Percentiles rank a stretch among this genome's conserved stretches.
Conservation (phyloP, 2,113 vertebrate species). For the Craseonycteris thonglongyai region DNA sequence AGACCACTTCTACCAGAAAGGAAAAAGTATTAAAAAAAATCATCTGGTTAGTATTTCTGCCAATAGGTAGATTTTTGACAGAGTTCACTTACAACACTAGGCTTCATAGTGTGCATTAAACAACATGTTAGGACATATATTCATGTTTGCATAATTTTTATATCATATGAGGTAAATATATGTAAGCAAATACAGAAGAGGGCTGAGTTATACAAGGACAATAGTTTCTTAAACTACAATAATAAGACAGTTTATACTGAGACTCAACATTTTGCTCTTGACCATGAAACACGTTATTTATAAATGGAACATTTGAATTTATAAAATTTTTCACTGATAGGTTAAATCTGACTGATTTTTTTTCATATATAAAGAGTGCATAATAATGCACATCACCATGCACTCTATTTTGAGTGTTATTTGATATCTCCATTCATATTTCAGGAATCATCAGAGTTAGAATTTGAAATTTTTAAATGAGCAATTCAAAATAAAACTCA, state of each 20-base stretch:
- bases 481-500: constrained; percentile 1
- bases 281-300: not conserved
- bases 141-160: not conserved
- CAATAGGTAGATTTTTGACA: not conserved
- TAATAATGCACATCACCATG: not conserved
- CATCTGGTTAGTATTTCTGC: not conserved
- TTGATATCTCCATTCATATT: not conserved
- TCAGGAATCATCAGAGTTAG: not conserved
- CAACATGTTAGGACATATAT: not conserved
- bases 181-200: not conserved
- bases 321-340: not conserved
- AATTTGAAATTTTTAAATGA: not conserved
- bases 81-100: not conserved
- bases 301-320: too few relatives aligned
- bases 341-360: not conserved
- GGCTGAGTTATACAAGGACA: not conserved
- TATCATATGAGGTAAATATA: not conserved
- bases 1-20: not conserved
- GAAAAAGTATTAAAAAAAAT: not conserved
- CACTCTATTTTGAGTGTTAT: not conserved
- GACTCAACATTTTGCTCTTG: not conserved
- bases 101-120: not conserved
- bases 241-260: not conserved
- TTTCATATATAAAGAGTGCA: not conserved
- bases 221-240: not conserved